Evolutionary conservation across 1,140 invertebrate species (phyloP), one percentile per base, ranked within the genome.

Genomic region (Thaumetopoea pityocampa): DNA sequence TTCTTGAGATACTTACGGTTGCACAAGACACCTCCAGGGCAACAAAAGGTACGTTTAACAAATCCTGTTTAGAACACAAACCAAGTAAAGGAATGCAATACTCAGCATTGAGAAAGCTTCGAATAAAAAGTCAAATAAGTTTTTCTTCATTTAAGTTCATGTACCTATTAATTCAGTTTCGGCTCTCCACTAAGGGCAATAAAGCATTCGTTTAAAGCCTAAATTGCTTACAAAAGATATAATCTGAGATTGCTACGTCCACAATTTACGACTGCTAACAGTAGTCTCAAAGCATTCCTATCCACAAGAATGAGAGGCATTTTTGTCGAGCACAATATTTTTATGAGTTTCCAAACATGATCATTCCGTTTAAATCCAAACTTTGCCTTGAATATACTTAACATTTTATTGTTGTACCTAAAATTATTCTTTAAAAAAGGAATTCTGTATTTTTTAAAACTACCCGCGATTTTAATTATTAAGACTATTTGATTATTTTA

Each of bases 331-430:
- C 56, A 57, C 59, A 64, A 63, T 70, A 68, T 67, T 74, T 65
- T 66, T 61, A 62, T 55, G 43, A 64, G 64, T 63, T 65, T 63
- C 63, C 58, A 71, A 74, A 78, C 70, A 78, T 63, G 64, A 68
- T 52, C 64, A 70, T 78, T 68, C 59, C 62, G 62, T 67, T 70
- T 70, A 68, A 78, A 70, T 67, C 67, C 57, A 29, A 52, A 41
- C 48, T 60, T 58, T 48, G 55, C 40, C 41, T 55, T 60, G 55
- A 56, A 70, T 62, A 60, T 58, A 53, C 61, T 70, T 58, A 65
- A 65, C 45, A 51, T 62, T 69, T 66, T 69, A 69, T 63, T 48
- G 33, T 50, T 40, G 54, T 51, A n/a, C n/a, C n/a, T n/a, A n/a
- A n/a, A n/a, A 66, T 69, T 59, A 64, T 58, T 66, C 53, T 64